Conservation (phyloP, 2,888 invertebrate species). For the Melanargia galathea region DNA sequence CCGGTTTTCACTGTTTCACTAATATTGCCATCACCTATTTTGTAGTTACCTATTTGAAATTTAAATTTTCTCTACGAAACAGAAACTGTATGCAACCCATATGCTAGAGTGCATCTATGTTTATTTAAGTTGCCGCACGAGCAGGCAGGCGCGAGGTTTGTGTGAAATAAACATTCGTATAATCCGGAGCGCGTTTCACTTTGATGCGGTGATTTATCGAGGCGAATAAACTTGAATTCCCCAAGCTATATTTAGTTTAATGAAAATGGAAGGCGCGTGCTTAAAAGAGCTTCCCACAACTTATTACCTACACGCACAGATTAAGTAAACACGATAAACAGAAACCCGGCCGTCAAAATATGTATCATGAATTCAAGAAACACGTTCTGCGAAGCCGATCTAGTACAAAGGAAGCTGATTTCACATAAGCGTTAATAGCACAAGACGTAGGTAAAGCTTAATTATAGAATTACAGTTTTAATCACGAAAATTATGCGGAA, state of each 20-base stretch:
- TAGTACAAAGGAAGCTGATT: background rate
- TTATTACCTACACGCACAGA: background rate
- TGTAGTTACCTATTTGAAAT: no score
- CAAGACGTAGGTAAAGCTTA: no score
- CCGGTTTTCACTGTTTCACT: no score
- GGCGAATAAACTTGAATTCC: constrained; percentile 3
- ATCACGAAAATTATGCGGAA: no score
- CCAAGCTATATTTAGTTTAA: constrained; percentile 14
- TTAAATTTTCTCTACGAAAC: background rate
- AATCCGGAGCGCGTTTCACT: constrained; percentile 9
- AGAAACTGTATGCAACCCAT: background rate
- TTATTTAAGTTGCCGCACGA: background rate
- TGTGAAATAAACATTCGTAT: constrained; percentile 12
- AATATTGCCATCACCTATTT: no score
- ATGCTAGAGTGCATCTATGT: background rate
- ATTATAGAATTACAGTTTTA: no score
- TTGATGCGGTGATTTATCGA: constrained; percentile 17
- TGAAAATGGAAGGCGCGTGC: constrained; percentile 7
- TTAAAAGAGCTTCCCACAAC: background rate
- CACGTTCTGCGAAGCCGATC: background rate
- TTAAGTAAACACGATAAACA: background rate
- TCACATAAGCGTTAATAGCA: no score
- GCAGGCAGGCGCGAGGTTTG: background rate
- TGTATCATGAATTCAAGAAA: no score
- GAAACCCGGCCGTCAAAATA: background rate